Conservation (phyloP, 1,140 invertebrate genomes). For the Lepidotrigona ventralis region DNA sequence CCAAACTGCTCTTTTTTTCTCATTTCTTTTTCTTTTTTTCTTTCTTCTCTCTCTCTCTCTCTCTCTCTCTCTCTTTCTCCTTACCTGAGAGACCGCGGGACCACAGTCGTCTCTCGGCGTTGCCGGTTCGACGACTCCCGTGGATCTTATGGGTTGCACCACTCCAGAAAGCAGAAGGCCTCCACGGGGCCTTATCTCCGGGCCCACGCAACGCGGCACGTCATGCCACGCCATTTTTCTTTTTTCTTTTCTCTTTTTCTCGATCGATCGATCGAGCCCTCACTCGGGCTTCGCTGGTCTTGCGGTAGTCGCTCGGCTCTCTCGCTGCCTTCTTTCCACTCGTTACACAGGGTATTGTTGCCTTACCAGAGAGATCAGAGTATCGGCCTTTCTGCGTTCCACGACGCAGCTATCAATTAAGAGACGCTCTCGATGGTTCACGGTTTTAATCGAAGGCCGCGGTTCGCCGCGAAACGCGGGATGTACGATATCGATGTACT, state of each 20-base stretch:
- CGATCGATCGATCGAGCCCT: conserved; percentile 36
- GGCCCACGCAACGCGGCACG: conserved; percentile 40
- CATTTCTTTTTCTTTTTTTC: conserved; percentile 1
- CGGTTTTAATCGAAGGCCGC: not conserved
- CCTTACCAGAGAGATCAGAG: not conserved
- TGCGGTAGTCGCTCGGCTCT: not conserved
- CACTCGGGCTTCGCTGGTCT: not conserved
- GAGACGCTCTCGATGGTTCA: not conserved
- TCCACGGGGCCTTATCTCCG: conserved; percentile 48
- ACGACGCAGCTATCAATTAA: conserved; percentile 20
- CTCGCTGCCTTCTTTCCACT: not conserved
- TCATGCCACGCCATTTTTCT: conserved; percentile 50
- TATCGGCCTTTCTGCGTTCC: not conserved
- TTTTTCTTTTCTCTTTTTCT: no score
- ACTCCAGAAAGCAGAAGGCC: not conserved
- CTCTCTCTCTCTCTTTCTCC: conserved; percentile 54
- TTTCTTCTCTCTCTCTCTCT: conserved; percentile 49
- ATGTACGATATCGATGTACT: not conserved
- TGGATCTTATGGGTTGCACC: conserved; percentile 47
- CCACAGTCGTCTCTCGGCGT: conserved; percentile 62
- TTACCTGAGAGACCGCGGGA: conserved; percentile 62
- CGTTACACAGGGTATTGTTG: conserved; percentile 19
- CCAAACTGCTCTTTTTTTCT: conserved; percentile 31
- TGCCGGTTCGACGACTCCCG: conserved; percentile 69
- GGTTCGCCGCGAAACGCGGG: not conserved